Percentiles rank a stretch among this genome's conserved stretches.
Evolutionary conservation across 2,888 invertebrate species (phyloP).

Genomic region (Hartigia nigra): DNA sequence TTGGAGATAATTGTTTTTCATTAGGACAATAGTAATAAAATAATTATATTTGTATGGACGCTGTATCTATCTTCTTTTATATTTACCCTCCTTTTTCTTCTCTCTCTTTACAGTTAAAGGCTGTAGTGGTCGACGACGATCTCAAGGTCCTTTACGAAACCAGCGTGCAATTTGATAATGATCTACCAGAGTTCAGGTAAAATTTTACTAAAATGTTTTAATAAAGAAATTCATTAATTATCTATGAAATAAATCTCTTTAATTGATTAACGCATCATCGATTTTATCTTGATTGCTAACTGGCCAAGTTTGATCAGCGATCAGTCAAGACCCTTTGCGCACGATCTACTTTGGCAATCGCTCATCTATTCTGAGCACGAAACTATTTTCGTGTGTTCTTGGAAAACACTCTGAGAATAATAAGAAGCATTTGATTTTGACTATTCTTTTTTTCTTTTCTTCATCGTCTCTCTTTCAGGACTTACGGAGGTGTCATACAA

Average conservation of each 20-base stretch:
- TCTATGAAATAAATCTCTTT: not conserved
- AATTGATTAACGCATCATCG: not conserved
- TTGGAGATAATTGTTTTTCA: too few relatives aligned
- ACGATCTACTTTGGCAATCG: not conserved
- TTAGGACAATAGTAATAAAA: too few relatives aligned
- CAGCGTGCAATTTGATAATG: slow-evolving; percentile 89
- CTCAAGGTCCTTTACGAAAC: slow-evolving; percentile 81
- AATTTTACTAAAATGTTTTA: slow-evolving; percentile 3
- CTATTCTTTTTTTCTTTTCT: not conserved
- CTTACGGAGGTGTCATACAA: slow-evolving; percentile 73
- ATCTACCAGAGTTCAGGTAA: slow-evolving; percentile 93
- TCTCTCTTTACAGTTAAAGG: slow-evolving; percentile 81
- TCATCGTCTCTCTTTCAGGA: slow-evolving; percentile 61
- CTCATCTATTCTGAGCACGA: not conserved
- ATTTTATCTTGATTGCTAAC: not conserved
- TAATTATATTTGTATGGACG: not conserved
- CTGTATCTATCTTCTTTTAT: not conserved
- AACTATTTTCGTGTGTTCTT: not conserved
- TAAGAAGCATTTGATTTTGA: not conserved
- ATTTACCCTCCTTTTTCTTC: not conserved
- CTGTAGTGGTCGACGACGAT: slow-evolving; percentile 81
- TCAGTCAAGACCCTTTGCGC: not conserved
- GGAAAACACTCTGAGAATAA: not conserved
- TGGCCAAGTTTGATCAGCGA: not conserved
- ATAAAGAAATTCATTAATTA: not conserved